Evolutionary conservation across 1,140 invertebrate genomes (phyloP), one percentile per base, ranked within the genome.

Genomic region (Dendroctonus ponderosae): DNA sequence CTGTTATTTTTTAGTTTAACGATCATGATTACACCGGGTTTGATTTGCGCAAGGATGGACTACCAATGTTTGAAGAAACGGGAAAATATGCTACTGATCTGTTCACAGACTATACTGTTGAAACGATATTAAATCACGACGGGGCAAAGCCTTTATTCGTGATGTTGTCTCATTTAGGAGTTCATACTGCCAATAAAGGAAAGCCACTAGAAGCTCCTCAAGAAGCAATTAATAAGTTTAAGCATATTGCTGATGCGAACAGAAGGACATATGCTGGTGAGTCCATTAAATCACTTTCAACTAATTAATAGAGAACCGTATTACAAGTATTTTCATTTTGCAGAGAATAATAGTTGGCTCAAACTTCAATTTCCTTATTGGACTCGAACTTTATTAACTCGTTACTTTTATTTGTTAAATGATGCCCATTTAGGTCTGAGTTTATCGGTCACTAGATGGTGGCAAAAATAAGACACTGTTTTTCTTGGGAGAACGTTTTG

Each of bases 31-130:
- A 82, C 54, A 89, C 86, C 80, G 90, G 90, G 1, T 80, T 89
- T 46, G 87, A 89, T 72, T 83, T 91, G 75, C 82, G 85, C 62
- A 78, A 85, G 68, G 84, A 86, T 67, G 73, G 84, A 43, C 79
- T 79, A 12, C 79, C 85, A 2, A 86, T 85, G 4, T 86, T 85
- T 76, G 85, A 87, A 37, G 70, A 81, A 7, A 80, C 76, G n/a
- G 87, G 86, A 2, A 80, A 84, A 58, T 91, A 91, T 73, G 84
- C 85, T 2, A 91, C 89, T 0, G 85, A 89, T 67, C 74, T 89
- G 2, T 90, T 89, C 69, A 88, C 87, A 0, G 80, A 85, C 2
- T 83, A 87, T 69, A 86, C 87, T 1, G 77, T 86, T 0, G 77
- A 79, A 3, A 79, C 86, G 6, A 89, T 90, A 14, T 72, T 81